Percentiles rank a stretch among this genome's conserved stretches.
These are phyloP conservation scores for Polia nebulosa DNA, from an alignment of 2,888 invertebrate genomes.

Conservation along the genomic window DNA sequence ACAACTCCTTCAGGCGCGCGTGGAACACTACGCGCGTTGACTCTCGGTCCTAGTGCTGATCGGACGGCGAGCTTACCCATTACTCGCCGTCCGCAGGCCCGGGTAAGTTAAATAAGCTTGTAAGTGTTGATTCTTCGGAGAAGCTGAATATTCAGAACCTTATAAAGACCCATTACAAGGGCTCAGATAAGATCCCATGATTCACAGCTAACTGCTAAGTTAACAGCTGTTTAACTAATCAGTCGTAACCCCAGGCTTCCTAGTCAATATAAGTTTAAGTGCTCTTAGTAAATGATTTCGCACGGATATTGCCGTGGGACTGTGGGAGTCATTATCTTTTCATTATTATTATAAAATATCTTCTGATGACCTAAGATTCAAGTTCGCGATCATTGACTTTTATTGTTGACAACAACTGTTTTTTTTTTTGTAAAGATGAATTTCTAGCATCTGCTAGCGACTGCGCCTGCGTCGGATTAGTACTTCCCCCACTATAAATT, in stretches of 20 bases:
- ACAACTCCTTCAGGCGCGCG: too few species aligned
- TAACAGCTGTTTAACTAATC: conserved; percentile 14
- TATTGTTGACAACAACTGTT: conserved; percentile 26
- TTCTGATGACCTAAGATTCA: conserved; percentile 61
- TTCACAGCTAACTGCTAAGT: background rate
- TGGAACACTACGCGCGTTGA: too few species aligned
- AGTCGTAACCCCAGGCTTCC: conserved; percentile 30
- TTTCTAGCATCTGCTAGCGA: too few species aligned
- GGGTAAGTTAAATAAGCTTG: too few species aligned
- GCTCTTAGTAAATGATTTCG: conserved; percentile 42
- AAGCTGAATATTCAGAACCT: background rate
- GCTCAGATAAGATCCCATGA: background rate
- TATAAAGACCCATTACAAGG: background rate
- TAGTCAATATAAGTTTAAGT: conserved; percentile 33
- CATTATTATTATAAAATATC: conserved; percentile 48
- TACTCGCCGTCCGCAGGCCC: too few species aligned
- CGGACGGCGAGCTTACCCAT: too few species aligned
- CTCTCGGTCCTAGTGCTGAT: too few species aligned
- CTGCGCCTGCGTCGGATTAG: too few species aligned
- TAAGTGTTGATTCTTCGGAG: background rate
- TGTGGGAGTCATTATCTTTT: conserved; percentile 53
- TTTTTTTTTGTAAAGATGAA: background rate
- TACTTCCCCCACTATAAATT: too few species aligned
- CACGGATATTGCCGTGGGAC: conserved; percentile 56
- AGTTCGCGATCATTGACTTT: conserved; percentile 52